Base-by-base conservation (phyloP, 2,888 invertebrate species). In the Stenotaenia linearis region DNA sequence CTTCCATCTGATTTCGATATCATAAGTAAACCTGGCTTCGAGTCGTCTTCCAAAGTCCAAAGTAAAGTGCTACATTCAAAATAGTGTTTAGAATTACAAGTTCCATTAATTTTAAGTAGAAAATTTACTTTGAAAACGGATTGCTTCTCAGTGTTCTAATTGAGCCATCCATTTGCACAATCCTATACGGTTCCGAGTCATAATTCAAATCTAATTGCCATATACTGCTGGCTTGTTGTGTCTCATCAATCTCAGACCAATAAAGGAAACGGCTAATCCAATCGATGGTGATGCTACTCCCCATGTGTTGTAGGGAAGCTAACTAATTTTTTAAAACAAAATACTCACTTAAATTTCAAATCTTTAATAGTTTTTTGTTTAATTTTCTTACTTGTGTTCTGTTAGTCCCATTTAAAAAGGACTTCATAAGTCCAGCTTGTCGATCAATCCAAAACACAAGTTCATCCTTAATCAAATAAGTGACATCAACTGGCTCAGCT, bases 181-280 rank as follows among this genome's bases (percentile, higher is more conserved):
- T 80, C 0, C 81, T 61, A 28, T 80, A 81, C 35, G 83, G 83
- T 6, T 80, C 78, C 15, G 83, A 82, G 9, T 82, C 78, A 18
- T 82, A 81, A 78, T 83, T 84, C 5, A 86, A 81, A 80, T 84
- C 83, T 79, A 85, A 84, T 74, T 83, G 82, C 81, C 83, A 83
- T 61, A 86, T 84, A 40, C 89, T 80, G 89, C 82, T 88, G 88
- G 79, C 83, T 83, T 56, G 83, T 84, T 80, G 78, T 84, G 85
- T 85, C 32, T 88, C 86, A 82, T 89, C 89, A 23, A 89, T 84
- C 86, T 94, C 94, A 0, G 92, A 89, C 91, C 94, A 95, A 85
- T 94, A 97, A 6, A 97, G 87, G 75, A 91, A 91, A 77, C 95
- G 89, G 77, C 92, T 91, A 69, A 97, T 90, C 97, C 97, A 97